Percentiles rank a stretch among this genome's conserved stretches.
Evolutionary conservation across 2,797 vertebrate genomes (phyloP).

Genomic region (Enteromius anoplus): DNA sequence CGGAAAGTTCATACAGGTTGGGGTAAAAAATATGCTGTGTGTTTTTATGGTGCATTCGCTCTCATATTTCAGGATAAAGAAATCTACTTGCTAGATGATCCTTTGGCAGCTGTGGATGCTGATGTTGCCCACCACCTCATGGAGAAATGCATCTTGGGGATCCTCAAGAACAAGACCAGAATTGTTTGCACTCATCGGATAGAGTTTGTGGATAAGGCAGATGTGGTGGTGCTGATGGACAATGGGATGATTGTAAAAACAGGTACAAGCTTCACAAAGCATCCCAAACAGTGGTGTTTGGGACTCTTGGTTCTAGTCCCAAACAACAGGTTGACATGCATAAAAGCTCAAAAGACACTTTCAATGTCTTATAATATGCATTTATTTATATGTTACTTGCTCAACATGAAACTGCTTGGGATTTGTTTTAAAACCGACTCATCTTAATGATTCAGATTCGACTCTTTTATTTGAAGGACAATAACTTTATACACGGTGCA

Average conservation of each 20-base stretch:
- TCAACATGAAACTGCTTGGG: too few species aligned
- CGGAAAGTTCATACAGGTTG: background rate
- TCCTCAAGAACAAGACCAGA: conserved; percentile 86
- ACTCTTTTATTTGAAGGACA: too few species aligned
- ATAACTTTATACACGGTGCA: too few species aligned
- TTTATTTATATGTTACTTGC: too few species aligned
- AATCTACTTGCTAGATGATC: conserved; percentile 94
- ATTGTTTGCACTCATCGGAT: conserved; percentile 94
- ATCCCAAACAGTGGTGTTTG: background rate
- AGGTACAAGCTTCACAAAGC: conserved; percentile 74
- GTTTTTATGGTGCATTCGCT: background rate
- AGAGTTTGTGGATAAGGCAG: conserved; percentile 86
- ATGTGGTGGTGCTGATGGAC: conserved; percentile 87
- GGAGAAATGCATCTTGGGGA: conserved; percentile 86
- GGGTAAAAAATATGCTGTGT: background rate
- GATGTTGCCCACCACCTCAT: conserved; percentile 92
- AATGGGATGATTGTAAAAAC: conserved; percentile 82
- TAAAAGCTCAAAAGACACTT: too few species aligned
- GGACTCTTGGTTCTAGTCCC: background rate
- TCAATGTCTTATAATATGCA: too few species aligned
- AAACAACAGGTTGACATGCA: too few species aligned
- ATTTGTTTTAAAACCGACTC: too few species aligned
- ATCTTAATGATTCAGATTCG: too few species aligned
- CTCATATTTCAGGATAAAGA: conserved; percentile 84
- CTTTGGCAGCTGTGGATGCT: conserved; percentile 91